Percentiles rank a stretch among this genome's conserved stretches.
phyloP scores from a whole-genome alignment of 1,140 invertebrate species.

The Camponotus pennsylvanicus region DNA sequence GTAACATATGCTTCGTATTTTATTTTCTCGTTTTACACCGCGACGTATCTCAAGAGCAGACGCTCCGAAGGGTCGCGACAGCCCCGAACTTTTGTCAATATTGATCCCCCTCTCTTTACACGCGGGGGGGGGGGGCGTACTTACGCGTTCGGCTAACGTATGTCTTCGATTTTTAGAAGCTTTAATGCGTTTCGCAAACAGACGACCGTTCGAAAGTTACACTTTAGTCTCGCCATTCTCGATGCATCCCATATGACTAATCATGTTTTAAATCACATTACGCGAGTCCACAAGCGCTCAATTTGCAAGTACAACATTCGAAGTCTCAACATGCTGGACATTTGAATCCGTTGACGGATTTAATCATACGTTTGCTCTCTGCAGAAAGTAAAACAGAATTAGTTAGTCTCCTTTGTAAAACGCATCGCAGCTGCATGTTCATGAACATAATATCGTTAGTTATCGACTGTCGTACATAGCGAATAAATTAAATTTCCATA shows the following conservation, averaged over 20 bases:
- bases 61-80: constrained; percentile 55
- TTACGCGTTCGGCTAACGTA: constrained; percentile 47
- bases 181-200: constrained; percentile 69
- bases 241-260: constrained; percentile 40
- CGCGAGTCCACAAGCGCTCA: constrained; percentile 38
- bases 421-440: constrained; percentile 16
- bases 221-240: constrained; percentile 14
- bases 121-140: neutral
- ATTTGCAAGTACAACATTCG: constrained; percentile 51
- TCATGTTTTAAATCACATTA: constrained; percentile 49
- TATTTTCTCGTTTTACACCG: constrained; percentile 58
- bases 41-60: constrained; percentile 15
- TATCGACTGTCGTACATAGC: constrained; percentile 21
- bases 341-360: neutral
- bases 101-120: constrained; percentile 59
- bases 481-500: constrained; percentile 57
- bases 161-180: constrained; percentile 73
- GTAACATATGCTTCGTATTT: constrained; percentile 61
- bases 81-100: constrained; percentile 72
- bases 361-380: constrained; percentile 7
- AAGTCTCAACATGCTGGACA: neutral
- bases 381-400: constrained; percentile 37
- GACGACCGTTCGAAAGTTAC: constrained; percentile 13
- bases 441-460: constrained; percentile 15
- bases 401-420: constrained; percentile 14